phyloP scores from a whole-genome alignment of 2,113 vertebrate genomes.

The Alouatta palliata region DNA sequence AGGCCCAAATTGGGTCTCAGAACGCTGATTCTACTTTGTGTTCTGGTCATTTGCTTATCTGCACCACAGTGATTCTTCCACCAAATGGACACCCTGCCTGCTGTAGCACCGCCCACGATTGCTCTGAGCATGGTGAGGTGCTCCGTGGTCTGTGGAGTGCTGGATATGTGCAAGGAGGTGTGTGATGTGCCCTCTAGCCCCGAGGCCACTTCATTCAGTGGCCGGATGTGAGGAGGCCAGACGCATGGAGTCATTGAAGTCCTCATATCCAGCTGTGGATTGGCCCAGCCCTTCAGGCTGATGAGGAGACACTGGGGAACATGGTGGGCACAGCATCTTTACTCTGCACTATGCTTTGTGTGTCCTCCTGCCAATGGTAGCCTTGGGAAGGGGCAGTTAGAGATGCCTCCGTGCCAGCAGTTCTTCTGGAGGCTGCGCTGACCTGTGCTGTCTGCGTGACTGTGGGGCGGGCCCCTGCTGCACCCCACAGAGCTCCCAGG shows the following conservation, averaged over 20 bases:
- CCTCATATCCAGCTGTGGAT: background rate
- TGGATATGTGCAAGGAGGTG: background rate
- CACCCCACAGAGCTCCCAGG: conserved; percentile 36
- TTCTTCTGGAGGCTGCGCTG: conserved; percentile 23
- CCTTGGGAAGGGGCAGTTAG: conserved; percentile 32
- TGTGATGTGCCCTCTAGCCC: background rate
- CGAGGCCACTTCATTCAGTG: background rate
- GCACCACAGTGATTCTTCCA: background rate
- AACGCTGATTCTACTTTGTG: background rate
- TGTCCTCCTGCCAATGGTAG: background rate
- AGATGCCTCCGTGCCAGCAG: background rate
- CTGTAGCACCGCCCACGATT: background rate
- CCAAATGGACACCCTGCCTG: background rate
- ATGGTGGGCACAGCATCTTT: background rate
- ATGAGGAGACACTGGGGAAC: background rate
- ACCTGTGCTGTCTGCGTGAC: conserved; percentile 35
- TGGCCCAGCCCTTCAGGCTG: background rate
- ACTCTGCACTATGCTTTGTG: background rate
- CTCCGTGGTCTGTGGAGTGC: background rate
- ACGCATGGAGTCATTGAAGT: no score
- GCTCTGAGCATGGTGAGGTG: background rate
- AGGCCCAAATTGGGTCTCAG: background rate
- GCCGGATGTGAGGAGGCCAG: background rate
- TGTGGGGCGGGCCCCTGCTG: conserved; percentile 53
- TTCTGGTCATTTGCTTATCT: background rate